These are phyloP conservation scores for Lasioglossum morio DNA, from an alignment of 2,888 invertebrate genomes.

Conservation along the genomic window DNA sequence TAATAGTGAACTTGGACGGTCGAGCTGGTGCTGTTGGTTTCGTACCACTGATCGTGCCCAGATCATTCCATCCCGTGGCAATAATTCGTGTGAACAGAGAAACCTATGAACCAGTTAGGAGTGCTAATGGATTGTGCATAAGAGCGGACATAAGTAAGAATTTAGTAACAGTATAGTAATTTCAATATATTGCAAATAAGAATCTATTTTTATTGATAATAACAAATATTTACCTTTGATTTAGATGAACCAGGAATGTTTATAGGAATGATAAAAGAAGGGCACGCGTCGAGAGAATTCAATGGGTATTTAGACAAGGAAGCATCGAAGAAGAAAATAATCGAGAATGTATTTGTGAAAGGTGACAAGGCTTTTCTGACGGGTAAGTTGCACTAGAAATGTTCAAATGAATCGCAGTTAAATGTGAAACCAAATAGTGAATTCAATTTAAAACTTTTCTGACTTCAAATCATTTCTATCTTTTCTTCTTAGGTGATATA, in stretches of 20 bases:
- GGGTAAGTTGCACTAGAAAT: conserved; percentile 77
- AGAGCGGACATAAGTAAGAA: conserved; percentile 78
- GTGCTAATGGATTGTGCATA: conserved; percentile 93
- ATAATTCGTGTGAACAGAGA: conserved; percentile 95
- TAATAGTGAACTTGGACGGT: conserved; percentile 88
- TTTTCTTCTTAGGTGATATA: conserved; percentile 85
- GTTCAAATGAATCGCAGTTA: neutral
- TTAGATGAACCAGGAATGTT: conserved; percentile 94
- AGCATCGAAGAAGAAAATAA: conserved; percentile 88
- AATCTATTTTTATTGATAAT: neutral
- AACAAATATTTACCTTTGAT: neutral
- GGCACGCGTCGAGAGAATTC: conserved; percentile 89
- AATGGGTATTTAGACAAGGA: conserved; percentile 88
- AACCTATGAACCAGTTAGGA: conserved; percentile 94
- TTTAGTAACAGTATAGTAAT: neutral
- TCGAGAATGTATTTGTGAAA: conserved; percentile 87
- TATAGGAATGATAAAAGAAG: conserved; percentile 90
- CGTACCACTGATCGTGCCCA: conserved; percentile 85
- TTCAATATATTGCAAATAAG: neutral
- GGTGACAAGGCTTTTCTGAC: conserved; percentile 89
- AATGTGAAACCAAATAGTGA: neutral
- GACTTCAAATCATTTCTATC: neutral
- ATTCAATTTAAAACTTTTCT: neutral
- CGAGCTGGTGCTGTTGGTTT: conserved; percentile 89
- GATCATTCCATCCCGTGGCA: conserved; percentile 94